Conservation (phyloP, 2,888 invertebrate genomes). For the Apantesis nais region DNA sequence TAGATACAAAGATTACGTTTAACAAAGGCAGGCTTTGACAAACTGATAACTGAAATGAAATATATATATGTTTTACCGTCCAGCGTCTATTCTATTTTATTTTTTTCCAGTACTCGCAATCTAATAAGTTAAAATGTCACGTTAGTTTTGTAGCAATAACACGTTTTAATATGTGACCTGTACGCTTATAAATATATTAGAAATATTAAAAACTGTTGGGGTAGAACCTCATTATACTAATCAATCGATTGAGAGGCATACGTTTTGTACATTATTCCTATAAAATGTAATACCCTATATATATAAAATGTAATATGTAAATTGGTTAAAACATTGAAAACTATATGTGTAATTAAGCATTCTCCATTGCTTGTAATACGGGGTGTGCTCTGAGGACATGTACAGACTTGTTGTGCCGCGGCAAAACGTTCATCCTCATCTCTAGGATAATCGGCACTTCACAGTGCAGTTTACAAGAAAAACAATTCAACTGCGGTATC, state of each 20-base stretch:
- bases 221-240: background rate
- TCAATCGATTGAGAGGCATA: background rate
- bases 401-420: background rate
- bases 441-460: too few relatives aligned
- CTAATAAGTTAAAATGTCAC: background rate
- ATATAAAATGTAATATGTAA: too few relatives aligned
- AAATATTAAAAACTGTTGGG: background rate
- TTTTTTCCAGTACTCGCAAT: background rate
- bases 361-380: background rate
- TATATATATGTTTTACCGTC: background rate
- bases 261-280: background rate
- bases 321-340: background rate
- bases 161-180: background rate
- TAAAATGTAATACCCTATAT: background rate
- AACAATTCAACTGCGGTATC: background rate
- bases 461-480: background rate
- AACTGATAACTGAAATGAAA: background rate
- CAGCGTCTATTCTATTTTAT: too few relatives aligned
- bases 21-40: background rate
- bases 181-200: background rate
- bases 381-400: background rate
- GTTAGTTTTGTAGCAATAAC: background rate
- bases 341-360: background rate
- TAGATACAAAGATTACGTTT: background rate
- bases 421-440: background rate